phyloP scores from a whole-genome alignment of 2,113 vertebrate species.

The Cathartes aura region DNA sequence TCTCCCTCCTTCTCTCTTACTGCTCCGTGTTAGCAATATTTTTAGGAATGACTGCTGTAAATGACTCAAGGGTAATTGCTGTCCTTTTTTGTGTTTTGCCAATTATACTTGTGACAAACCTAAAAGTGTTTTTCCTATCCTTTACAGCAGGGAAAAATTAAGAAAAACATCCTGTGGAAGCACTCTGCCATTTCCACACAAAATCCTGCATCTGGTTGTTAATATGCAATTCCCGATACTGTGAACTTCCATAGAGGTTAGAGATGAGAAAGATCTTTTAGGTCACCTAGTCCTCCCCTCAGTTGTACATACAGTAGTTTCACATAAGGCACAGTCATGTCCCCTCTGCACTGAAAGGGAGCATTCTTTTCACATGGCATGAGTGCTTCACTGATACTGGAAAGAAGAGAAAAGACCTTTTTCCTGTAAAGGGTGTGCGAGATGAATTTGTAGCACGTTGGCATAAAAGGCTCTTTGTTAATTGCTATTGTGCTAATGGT shows the following conservation, averaged over 20 bases:
- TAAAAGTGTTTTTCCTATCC: neutral
- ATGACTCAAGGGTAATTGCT: neutral
- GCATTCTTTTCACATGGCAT: slow-evolving; percentile 14
- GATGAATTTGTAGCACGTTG: slow-evolving; percentile 62
- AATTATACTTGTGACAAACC: neutral
- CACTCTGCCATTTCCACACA: neutral
- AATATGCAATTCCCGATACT: neutral
- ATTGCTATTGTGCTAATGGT: slow-evolving; percentile 40
- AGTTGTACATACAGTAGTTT: neutral
- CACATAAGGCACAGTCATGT: slow-evolving; percentile 22
- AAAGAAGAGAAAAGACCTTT: slow-evolving; percentile 42
- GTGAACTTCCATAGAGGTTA: neutral
- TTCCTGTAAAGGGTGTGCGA: slow-evolving; percentile 57
- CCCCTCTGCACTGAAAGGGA: slow-evolving; percentile 31
- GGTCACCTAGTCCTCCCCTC: neutral
- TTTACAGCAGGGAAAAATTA: neutral
- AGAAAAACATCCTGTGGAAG: neutral
- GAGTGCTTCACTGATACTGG: slow-evolving; percentile 43
- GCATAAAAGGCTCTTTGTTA: slow-evolving; percentile 79
- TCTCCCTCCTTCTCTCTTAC: neutral
- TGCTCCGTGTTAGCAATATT: neutral
- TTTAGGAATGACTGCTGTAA: neutral
- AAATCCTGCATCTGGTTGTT: neutral
- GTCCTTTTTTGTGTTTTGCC: neutral
- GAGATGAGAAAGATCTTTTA: slow-evolving; percentile 3